phyloP scores from a whole-genome alignment of 2,113 vertebrate genomes.

The Charadrius vociferus region DNA sequence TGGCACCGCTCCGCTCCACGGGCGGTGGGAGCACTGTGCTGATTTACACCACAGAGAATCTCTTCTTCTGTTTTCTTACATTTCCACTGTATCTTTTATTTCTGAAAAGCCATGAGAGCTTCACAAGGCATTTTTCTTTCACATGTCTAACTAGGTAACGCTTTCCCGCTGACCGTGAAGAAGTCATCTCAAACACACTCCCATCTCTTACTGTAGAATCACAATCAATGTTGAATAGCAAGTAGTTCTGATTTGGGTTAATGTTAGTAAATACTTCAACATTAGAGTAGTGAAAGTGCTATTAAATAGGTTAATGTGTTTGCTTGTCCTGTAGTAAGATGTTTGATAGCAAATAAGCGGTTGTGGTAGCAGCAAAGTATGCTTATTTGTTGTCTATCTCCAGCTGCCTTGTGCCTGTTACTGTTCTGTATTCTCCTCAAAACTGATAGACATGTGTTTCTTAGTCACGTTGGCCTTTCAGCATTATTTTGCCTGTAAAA shows the following conservation, averaged over 20 bases:
- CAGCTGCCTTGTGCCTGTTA: no score
- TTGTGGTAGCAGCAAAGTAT: neutral
- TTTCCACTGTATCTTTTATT: accelerated
- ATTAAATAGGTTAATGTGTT: neutral
- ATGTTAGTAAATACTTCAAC: neutral
- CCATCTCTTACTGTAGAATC: neutral
- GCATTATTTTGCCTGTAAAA: neutral
- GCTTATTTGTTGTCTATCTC: neutral
- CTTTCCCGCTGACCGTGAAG: no score
- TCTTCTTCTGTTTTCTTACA: accelerated
- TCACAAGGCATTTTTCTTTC: neutral
- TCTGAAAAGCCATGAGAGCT: neutral
- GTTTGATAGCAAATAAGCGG: neutral
- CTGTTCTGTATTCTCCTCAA: no score
- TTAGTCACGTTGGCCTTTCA: neutral
- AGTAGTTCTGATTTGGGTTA: neutral
- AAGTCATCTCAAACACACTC: neutral
- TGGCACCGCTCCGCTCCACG: accelerated
- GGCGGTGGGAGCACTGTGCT: accelerated
- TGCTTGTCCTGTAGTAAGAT: neutral
- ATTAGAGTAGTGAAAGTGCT: neutral
- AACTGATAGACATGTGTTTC: neutral
- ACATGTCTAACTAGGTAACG: accelerated
- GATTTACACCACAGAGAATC: neutral
- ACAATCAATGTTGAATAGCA: neutral